Evolutionary conservation across 2,113 vertebrate species (phyloP), one percentile per base, ranked within the genome.

Genomic region (Gopherus flavomarginatus): DNA sequence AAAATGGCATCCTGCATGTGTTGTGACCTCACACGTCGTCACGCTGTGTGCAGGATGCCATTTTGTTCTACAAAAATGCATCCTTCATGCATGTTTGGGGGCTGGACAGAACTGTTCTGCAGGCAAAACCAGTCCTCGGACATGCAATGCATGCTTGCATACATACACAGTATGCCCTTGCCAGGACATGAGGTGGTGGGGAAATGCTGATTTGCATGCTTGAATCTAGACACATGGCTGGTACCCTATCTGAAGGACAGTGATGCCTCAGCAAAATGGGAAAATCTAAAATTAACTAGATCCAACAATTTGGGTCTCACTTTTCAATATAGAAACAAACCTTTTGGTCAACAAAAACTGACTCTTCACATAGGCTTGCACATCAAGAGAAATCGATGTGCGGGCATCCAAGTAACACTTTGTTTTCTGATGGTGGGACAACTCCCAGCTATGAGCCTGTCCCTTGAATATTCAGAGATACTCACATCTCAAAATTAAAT

Each of bases 321-420:
- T 81, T 50, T 65, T 87, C 21, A 90, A 96, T 93, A 1, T 3
- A 72, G 52, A 97, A 88, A 19, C 31, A 86, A 94, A 93, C 49
- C 62, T 56, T 26, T 35, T 11, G 8, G 35, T 72, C 89, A 85
- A 5, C 12, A 62, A 22, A 52, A 35, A 87, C 0, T 11, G 53
- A 83, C 65, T 92, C 75, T 52, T 29, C 84, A 13, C 93, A 95
- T 85, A 85, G 90, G 47, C 50, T 81, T 81, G 57, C 75, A 81
- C 19, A 87, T 77, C 38, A 79, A 93, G 84, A 89, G 81, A 89
- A 95, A 90, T 57, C 26, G 47, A 50, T 53, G 89, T 54, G 22
- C 22, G 81, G 81, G 75, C 59, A 88, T 44, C 11, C 50, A 88
- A 92, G 47, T 75, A 65, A 94, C 90, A 77, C 35, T 90, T 13